Base-by-base conservation (phyloP, 2,797 vertebrate species). In the Ambastaia sidthimunki region DNA sequence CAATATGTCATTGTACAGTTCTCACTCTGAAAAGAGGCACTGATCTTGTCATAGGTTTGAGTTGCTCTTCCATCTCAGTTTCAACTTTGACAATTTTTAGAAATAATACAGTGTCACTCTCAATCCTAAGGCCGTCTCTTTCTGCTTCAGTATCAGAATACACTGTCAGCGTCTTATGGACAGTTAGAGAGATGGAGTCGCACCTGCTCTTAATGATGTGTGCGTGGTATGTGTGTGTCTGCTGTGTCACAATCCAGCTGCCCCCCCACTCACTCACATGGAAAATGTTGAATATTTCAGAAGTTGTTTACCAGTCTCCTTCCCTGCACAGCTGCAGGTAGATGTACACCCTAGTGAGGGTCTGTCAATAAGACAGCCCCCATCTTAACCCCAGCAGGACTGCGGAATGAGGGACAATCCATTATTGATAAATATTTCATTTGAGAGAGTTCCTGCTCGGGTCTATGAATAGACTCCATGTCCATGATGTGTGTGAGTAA, bases 401-500 rank as follows among this genome's bases (percentile, higher is more conserved):
- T 69, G 63, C 44, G 44, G 34, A n/a, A 21, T 63, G 69, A 60
- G 66, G 47, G 50, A 80, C 65, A 80, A 80, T 80, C 62, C 62
- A 71, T 60, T 48, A 73, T 34, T 83, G 55, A 83, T 80, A 71
- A 80, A 83, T 77, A 80, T 80, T 83, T 77, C 2, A 80, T 83
- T 83, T 74, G 23, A 16, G n/a, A 34, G 15, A 57, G 60, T 12
- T 57, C 19, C 60, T 73, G 2, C 50, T 57, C 66, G 2, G 25
- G 11, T 57, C 41, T 71, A 18, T 31, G 21, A 68, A 75, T 31
- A 74, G 57, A 48, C 21, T 70, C 11, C 11, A 16, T 74, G 25
- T 72, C 54, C 15, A 7, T 60, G 41, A 28, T 34, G 21, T 59
- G 68, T 66, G 31, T 3, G 9, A 18, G 52, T 47, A 37, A 71